Base-by-base conservation (phyloP, 2,797 vertebrate genomes). In the Eupleurogrammus muticus region DNA sequence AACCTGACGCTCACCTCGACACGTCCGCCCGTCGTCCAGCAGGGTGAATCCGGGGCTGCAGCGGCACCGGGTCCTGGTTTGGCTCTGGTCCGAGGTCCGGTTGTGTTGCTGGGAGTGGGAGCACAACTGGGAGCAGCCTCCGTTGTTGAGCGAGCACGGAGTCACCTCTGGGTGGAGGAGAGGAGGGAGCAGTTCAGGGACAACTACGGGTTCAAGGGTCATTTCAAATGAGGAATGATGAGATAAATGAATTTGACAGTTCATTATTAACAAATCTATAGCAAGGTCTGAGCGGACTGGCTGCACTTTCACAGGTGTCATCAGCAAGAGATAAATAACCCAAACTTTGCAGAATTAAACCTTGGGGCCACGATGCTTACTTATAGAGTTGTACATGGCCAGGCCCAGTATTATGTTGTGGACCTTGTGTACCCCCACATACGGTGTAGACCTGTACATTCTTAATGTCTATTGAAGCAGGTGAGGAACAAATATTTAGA, bases 91-190 rank as follows among this genome's bases (percentile, higher is more conserved):
- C 40, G 53, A 74, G 59, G 70, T 92, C 70, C 87, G 78, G 24
- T 77, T 63, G 66, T 28, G 46, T 42, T 76, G 84, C 32, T 80
- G 76, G 9, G 66, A 59, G 53, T 80, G 59, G 16, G 61, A 79
- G 63, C 92, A 93, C 49, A 91, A 66, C 87, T 91, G 90, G 51
- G 90, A 92, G 66, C 90, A 93, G 66, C 89, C 89, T 17, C 90
- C 90, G 4, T 92, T 90, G 75, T 87, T 89, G 23, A 87, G 13
- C 23, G 82, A 77, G 46, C 88, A 92, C 14, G 87, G 89, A 13
- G 81, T 90, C 35, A 89, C 13, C 38, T 85, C 89, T 89, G 73
- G 5, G 55, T 8, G 34, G 16, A 53, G 7, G 47, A n/a, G 16
- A 24, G 24, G 16, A 42, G 2, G 2, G 21, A 58, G 61, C 6